Evolutionary conservation across 2,888 invertebrate species (phyloP).

Genomic region (Eristalis tenax): DNA sequence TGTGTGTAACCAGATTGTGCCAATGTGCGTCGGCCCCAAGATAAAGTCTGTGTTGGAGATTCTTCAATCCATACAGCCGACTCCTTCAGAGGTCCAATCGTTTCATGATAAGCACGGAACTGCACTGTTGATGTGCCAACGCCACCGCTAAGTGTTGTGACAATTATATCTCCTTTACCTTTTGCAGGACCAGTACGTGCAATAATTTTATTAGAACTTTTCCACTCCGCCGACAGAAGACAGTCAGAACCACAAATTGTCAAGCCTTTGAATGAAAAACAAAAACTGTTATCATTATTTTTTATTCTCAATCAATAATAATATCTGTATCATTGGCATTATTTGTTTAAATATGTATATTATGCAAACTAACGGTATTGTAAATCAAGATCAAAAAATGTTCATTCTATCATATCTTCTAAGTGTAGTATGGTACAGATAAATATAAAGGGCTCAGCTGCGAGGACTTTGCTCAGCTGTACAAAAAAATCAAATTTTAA

Average conservation of each 20-base stretch:
- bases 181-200: constrained; percentile 96
- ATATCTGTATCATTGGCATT: too few relatives aligned
- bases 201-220: constrained; percentile 97
- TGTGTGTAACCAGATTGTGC: constrained; percentile 93
- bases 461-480: too few relatives aligned
- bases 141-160: constrained; percentile 89
- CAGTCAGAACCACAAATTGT: constrained; percentile 98
- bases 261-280: constrained; percentile 84
- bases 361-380: too few relatives aligned
- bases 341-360: too few relatives aligned
- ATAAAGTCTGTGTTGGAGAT: constrained; percentile 89
- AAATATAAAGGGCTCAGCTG: too few relatives aligned
- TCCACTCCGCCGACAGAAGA: constrained; percentile 97
- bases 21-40: constrained; percentile 92
- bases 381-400: too few relatives aligned
- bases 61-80: constrained; percentile 99
- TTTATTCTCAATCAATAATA: too few relatives aligned
- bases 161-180: constrained; percentile 94
- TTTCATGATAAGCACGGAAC: constrained; percentile 89
- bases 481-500: too few relatives aligned
- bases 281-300: not conserved
- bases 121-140: constrained; percentile 80
- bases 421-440: too few relatives aligned
- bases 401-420: too few relatives aligned
- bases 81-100: constrained; percentile 96